Base-by-base conservation (phyloP, 2,888 invertebrate genomes). In the Ornithoptera alexandrae region DNA sequence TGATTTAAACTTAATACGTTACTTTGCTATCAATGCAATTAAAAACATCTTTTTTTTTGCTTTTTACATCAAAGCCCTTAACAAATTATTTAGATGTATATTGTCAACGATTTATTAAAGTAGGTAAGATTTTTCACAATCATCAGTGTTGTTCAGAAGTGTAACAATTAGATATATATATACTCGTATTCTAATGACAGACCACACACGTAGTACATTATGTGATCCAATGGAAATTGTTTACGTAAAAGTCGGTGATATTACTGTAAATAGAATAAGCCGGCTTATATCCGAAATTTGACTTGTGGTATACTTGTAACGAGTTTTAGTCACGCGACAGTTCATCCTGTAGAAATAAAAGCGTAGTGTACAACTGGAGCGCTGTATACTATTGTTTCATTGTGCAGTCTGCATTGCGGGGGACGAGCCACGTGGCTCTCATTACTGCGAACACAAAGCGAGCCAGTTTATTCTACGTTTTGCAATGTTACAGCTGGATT, bases 391-490 rank as follows among this genome's bases (percentile, higher is more conserved):
- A 90, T 92, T 92, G 91, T 92, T 90, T 91, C 91, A 90, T 91
- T 91, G 90, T 91, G 87, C 87, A 86, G 88, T 81, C 92, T 92
- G 92, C 92, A 92, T 85, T 92, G 92, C 92, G 87, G 85, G 92
- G 90, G 88, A 90, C 87, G 84, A 81, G 90, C 88, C 91, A 92
- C 92, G 92, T 92, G 92, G 89, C 91, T 81, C 89, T 92, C 91
- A 91, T 92, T 92, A 92, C 88, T 86, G 85, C 83, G 57, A 84
- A 83, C 81, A 90, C 89, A 92, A 91, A 91, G 92, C 87, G 85
- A 84, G 87, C 84, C 87, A 89, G 90, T 91, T 90, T 90, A 87
- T 87, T 85, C 89, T 87, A 85, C 85, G 89, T 90, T 92, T 89
- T 88, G 88, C 89, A 85, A 87, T 86, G 88, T 83, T 88, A 85